A percentile compares a stretch with the other conserved stretches of the same genome.
phyloP scores from a whole-genome alignment of 2,113 vertebrate genomes.

The Barbus barbus region DNA sequence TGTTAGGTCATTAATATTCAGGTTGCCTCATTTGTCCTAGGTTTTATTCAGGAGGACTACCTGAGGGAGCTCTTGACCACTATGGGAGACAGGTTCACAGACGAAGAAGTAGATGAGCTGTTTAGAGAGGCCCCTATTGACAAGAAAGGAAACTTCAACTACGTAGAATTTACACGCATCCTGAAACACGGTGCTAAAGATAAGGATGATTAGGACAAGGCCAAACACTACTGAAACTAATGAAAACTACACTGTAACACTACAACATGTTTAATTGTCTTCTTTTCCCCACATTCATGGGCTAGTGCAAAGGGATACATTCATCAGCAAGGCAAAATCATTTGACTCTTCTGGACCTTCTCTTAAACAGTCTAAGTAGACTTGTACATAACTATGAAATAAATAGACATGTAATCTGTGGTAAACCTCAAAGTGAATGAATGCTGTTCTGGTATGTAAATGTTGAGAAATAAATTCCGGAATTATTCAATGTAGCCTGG shows the following conservation, averaged over 20 bases:
- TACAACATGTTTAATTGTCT: not conserved
- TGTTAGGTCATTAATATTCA: not conserved
- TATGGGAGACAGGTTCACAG: constrained; percentile 93
- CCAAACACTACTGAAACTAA: not conserved
- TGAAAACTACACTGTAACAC: constrained; percentile 8
- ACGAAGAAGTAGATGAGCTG: constrained; percentile 93
- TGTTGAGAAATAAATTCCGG: constrained; percentile 57
- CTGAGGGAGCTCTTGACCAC: constrained; percentile 91
- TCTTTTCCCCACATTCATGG: constrained; percentile 11
- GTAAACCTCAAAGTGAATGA: not conserved
- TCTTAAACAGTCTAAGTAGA: not conserved
- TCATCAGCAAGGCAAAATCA: constrained; percentile 15
- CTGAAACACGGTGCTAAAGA: constrained; percentile 92
- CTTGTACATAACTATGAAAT: constrained; percentile 20
- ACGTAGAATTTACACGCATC: constrained; percentile 92
- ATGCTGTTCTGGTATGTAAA: not conserved
- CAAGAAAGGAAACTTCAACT: constrained; percentile 94
- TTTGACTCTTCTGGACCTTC: not conserved
- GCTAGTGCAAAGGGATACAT: not conserved
- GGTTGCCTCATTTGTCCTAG: constrained; percentile 31
- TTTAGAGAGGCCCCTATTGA: constrained; percentile 93
- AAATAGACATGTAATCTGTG: not conserved
- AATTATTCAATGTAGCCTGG: constrained; percentile 16
- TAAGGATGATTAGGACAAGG: constrained; percentile 83
- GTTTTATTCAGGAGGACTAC: constrained; percentile 87